phyloP scores from a whole-genome alignment of 2,797 vertebrate species.

The Toxotes lorentzi region DNA sequence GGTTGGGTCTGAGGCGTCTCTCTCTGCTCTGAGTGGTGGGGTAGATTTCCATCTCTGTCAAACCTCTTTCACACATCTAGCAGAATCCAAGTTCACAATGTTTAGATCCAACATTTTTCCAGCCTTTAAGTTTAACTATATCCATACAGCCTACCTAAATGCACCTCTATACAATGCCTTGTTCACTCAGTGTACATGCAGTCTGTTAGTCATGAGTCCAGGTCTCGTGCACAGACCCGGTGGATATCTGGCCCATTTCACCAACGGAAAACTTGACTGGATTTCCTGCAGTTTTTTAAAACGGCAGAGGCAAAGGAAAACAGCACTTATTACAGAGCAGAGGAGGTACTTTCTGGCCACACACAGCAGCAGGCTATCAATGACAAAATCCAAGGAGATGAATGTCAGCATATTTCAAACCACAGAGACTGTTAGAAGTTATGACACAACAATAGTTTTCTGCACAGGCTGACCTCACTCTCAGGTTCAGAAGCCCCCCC shows the following conservation, averaged over 20 bases:
- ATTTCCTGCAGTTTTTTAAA: conserved; percentile 62
- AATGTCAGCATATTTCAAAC: conserved; percentile 54
- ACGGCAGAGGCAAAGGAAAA: conserved; percentile 47
- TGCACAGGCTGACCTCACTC: conserved; percentile 9
- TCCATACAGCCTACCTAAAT: not conserved
- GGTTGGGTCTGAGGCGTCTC: not conserved
- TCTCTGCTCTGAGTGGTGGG: not conserved
- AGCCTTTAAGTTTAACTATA: not conserved
- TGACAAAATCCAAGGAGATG: conserved; percentile 37
- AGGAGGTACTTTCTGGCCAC: conserved; percentile 39
- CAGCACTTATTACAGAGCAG: conserved; percentile 46
- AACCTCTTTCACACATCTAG: not conserved
- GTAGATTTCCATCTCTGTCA: not conserved
- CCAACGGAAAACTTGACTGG: conserved; percentile 70
- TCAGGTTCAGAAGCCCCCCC: not conserved
- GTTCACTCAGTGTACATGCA: conserved; percentile 40
- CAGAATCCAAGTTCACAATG: not conserved
- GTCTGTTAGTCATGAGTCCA: conserved; percentile 51
- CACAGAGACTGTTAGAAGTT: conserved; percentile 22
- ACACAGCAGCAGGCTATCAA: conserved; percentile 46
- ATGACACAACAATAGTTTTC: conserved; percentile 30
- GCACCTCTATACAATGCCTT: conserved; percentile 12
- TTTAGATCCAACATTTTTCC: not conserved
- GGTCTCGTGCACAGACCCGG: conserved; percentile 28
- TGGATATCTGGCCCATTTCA: conserved; percentile 48